A percentile compares a stretch with the other conserved stretches of the same genome.
phyloP scores from a whole-genome alignment of 53 echinoderm and acorn worm genomes.

The Hippasteria phrygiana region DNA sequence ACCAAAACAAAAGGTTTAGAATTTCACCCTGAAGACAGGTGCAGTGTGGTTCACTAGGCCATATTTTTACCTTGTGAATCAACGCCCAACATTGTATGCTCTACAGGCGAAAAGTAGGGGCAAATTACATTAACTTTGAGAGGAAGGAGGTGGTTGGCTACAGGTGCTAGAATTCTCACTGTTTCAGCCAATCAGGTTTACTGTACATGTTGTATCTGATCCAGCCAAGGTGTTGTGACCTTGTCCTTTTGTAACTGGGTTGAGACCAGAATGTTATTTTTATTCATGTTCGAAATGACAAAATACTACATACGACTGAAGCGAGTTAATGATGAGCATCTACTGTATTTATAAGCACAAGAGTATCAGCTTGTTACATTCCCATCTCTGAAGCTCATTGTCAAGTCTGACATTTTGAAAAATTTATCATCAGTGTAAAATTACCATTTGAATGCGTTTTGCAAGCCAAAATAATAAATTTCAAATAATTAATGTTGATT shows the following conservation, averaged over 20 bases:
- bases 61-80: not conserved
- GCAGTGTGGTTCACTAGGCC: not conserved
- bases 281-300: not conserved
- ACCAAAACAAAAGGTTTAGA: too few species aligned
- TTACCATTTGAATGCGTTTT: too few species aligned
- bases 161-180: conserved; percentile 15
- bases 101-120: not conserved
- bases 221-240: conserved; percentile 17
- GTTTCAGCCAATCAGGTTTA: not conserved
- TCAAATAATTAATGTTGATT: too few species aligned
- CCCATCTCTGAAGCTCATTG: too few species aligned
- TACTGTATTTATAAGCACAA: too few species aligned
- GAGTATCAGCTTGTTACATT: too few species aligned
- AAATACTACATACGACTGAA: not conserved
- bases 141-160: conserved; percentile 26
- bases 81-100: not conserved
- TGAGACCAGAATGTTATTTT: conserved; percentile 2
- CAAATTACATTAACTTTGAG: conserved; percentile 15
- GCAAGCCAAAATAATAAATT: too few species aligned
- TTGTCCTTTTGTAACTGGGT: not conserved
- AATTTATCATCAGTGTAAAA: too few species aligned
- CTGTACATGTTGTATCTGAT: conserved; percentile 37
- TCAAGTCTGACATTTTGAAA: too few species aligned
- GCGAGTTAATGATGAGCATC: not conserved
- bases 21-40: not conserved